Base-by-base conservation (phyloP, 2,888 invertebrate species). In the Operophtera brumata region DNA sequence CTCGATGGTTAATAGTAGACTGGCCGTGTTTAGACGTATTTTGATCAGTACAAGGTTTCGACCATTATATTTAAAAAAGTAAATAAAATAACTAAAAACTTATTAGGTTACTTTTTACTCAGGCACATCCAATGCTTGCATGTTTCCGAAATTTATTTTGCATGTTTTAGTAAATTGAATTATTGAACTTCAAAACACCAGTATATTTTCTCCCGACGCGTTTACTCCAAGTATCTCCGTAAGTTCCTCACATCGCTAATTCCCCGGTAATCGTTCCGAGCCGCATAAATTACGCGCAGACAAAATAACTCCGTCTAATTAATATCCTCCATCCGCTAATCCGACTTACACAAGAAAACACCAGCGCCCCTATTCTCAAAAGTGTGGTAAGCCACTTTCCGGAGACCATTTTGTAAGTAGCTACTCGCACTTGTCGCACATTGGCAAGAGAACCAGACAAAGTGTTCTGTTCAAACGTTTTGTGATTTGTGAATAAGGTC, bases 221-320 rank as follows among this genome's bases (percentile, higher is more conserved):
- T 6, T 30, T 30, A 6, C 30, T 30, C 1, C 30, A 9, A 30
- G 30, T 30, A 9, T 9, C 30, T 30, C 7, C 36, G 30, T 43
- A 6, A 37, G 44, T 35, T 41, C 46, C 47, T 47, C 43, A 47
- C 54, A 44, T 55, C 46, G 57, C 54, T 61, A 61, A 56, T 57
- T 60, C 54, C 20, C 49, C 60, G 59, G 49, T 64, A 62, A 66
- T 66, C 52, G 46, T 59, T 49, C 46, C 50, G 54, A 54, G 55
- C 58, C 61, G 53, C 58, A 62, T 64, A 55, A 59, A 64, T 64
- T 61, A 61, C 41, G 39, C 47, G 54, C 54, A 56, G 57, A 57
- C 59, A 59, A 57, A 59, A 62, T 65, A 61, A 54, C 55, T 50
- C 51, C 56, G 49, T 61, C 54, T 59, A 59, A 64, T 64, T 59